Conservation (phyloP, 2,888 invertebrate species). For the Carterocephalus palaemon region DNA sequence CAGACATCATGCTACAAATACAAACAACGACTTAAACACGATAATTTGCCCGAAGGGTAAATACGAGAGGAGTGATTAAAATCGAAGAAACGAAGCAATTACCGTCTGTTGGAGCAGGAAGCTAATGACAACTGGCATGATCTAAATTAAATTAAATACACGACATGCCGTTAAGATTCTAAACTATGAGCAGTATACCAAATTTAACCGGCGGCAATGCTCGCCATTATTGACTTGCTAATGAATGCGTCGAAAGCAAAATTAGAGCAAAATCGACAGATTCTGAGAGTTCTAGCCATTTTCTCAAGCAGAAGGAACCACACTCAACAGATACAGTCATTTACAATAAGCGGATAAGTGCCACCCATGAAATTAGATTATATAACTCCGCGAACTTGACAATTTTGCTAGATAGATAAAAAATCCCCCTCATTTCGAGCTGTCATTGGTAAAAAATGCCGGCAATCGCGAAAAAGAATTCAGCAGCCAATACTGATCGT, state of each 20-base stretch:
- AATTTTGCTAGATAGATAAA: constrained; percentile 37
- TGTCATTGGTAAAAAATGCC: constrained; percentile 57
- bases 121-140: constrained; percentile 38
- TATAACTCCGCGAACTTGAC: constrained; percentile 28
- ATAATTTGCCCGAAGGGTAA: constrained; percentile 53
- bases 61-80: constrained; percentile 45
- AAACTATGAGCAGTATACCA: constrained; percentile 16
- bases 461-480: constrained; percentile 59
- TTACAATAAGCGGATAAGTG: constrained; percentile 16
- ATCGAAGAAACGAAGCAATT: constrained; percentile 46
- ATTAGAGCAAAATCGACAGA: too few relatives aligned
- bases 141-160: constrained; percentile 32
- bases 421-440: constrained; percentile 43
- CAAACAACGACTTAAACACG: constrained; percentile 56
- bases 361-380: constrained; percentile 13
- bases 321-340: too few relatives aligned
- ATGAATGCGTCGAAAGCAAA: too few relatives aligned
- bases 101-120: constrained; percentile 35
- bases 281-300: too few relatives aligned
- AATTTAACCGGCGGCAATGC: constrained; percentile 10
- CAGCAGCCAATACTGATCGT: constrained; percentile 69
- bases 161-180: constrained; percentile 12
- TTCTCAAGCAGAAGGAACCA: too few relatives aligned
- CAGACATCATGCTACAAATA: constrained; percentile 52
- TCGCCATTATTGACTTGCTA: neutral